Conservation (phyloP, 2,888 invertebrate genomes). For the Melanophora roralis region DNA sequence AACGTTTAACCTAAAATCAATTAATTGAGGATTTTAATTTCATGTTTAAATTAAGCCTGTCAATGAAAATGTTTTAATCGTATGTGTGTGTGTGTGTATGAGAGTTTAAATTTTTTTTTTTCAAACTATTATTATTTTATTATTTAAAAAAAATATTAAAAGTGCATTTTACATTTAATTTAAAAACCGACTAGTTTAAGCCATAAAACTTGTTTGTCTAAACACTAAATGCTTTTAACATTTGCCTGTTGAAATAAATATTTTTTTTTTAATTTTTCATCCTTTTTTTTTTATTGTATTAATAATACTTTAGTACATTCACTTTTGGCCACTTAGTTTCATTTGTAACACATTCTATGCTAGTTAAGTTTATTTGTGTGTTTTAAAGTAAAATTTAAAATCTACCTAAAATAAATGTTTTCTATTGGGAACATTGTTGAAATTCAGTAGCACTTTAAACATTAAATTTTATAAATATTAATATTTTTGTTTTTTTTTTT, state of each 20-base stretch:
- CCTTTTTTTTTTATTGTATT: constrained; percentile 66
- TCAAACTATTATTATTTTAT: background rate
- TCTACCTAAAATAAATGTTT: constrained; percentile 4
- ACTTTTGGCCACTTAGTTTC: constrained; percentile 64
- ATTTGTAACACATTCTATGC: constrained; percentile 50
- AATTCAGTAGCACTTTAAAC: constrained; percentile 1
- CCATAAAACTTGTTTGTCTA: constrained; percentile 31
- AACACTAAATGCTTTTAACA: constrained; percentile 68
- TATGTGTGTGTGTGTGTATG: background rate
- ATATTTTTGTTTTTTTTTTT: background rate
- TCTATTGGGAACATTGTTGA: constrained; percentile 6
- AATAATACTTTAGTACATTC: constrained; percentile 62
- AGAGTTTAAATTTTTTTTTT: background rate
- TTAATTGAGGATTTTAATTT: constrained; percentile 3
- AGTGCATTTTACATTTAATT: constrained; percentile 33
- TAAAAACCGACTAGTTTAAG: constrained; percentile 52
- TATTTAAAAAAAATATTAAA: constrained; percentile 48
- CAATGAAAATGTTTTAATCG: constrained; percentile 1
- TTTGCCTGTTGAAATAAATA: constrained; percentile 50
- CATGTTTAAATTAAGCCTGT: background rate
- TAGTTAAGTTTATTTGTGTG: constrained; percentile 32
- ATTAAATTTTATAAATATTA: constrained; percentile 3
- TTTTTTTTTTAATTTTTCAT: constrained; percentile 35
- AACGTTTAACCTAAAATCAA: constrained; percentile 11
- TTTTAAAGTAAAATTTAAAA: constrained; percentile 30